Evolutionary conservation across 1,140 invertebrate species (phyloP).

Genomic region (Brachionus manjavacas): DNA sequence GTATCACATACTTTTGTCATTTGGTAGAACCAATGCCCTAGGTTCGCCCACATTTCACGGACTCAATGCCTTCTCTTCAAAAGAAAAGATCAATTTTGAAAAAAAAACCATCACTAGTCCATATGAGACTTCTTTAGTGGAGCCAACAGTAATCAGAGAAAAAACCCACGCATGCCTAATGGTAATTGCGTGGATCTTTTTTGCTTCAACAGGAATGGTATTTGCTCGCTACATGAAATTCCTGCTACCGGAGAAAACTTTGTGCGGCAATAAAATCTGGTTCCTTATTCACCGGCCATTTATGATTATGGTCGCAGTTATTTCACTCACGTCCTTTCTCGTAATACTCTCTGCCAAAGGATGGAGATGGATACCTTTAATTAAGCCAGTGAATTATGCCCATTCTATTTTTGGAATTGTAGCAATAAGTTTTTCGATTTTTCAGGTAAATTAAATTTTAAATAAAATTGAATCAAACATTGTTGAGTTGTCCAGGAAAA

Average conservation of each 20-base stretch:
- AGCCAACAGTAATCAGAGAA: neutral
- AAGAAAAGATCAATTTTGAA: slow-evolving; percentile 2
- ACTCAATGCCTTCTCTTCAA: neutral
- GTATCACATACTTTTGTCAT: slow-evolving; percentile 1
- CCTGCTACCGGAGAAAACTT: neutral
- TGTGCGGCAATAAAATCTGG: neutral
- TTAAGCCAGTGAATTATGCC: neutral
- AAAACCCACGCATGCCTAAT: neutral
- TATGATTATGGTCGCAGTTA: slow-evolving; percentile 27
- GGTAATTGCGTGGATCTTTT: slow-evolving; percentile 29
- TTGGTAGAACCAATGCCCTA: neutral
- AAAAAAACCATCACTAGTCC: neutral
- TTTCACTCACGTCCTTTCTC: neutral
- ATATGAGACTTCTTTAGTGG: neutral
- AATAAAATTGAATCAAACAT: too few species aligned
- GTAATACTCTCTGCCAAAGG: neutral
- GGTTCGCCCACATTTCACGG: neutral
- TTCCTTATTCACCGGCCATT: neutral
- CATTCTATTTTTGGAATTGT: slow-evolving; percentile 40
- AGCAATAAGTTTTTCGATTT: slow-evolving; percentile 17
- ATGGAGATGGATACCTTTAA: slow-evolving; percentile 18
- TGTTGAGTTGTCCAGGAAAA: too few species aligned
- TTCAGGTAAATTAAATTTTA: slow-evolving; percentile 12
- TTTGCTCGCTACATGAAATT: slow-evolving; percentile 13
- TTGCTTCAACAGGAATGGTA: slow-evolving; percentile 28